Conservation (phyloP, 2,797 vertebrate species). For the Phoebastria nigripes region DNA sequence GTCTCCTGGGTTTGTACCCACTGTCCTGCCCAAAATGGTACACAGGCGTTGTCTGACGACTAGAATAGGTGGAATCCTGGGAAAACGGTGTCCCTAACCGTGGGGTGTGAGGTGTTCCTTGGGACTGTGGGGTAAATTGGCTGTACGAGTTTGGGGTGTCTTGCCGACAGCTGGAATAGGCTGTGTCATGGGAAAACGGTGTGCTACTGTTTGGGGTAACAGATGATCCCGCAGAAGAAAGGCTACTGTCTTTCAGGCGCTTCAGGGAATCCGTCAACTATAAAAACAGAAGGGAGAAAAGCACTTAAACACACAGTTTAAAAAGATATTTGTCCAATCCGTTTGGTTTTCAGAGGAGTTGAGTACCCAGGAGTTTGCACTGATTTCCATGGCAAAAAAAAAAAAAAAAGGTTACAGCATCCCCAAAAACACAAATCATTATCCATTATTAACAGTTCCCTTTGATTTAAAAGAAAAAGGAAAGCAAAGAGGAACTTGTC, state of each 20-base stretch:
- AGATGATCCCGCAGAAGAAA: slow-evolving; percentile 77
- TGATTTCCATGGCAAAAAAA: neutral
- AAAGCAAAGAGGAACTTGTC: neutral
- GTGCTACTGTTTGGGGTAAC: slow-evolving; percentile 89
- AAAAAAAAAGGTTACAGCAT: neutral
- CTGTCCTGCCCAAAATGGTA: slow-evolving; percentile 87
- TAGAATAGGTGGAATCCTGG: slow-evolving; percentile 95
- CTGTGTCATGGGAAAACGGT: slow-evolving; percentile 92
- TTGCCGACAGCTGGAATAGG: slow-evolving; percentile 92
- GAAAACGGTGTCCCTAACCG: slow-evolving; percentile 93
- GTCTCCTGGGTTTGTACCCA: slow-evolving; percentile 87
- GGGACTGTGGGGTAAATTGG: slow-evolving; percentile 88
- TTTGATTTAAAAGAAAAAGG: neutral
- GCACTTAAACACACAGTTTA: neutral
- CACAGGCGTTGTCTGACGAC: slow-evolving; percentile 91
- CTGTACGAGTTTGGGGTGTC: slow-evolving; percentile 93
- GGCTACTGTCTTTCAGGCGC: slow-evolving; percentile 85
- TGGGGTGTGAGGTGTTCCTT: slow-evolving; percentile 91
- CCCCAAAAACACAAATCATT: neutral
- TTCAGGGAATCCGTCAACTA: slow-evolving; percentile 90
- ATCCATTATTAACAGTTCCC: neutral
- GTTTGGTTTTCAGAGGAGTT: neutral
- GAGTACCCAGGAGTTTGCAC: neutral
- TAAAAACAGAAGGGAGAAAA: neutral
- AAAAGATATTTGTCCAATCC: neutral